Evolutionary conservation across 2,113 vertebrate genomes (phyloP).

Genomic region (Protobothrops flavoviridis): DNA sequence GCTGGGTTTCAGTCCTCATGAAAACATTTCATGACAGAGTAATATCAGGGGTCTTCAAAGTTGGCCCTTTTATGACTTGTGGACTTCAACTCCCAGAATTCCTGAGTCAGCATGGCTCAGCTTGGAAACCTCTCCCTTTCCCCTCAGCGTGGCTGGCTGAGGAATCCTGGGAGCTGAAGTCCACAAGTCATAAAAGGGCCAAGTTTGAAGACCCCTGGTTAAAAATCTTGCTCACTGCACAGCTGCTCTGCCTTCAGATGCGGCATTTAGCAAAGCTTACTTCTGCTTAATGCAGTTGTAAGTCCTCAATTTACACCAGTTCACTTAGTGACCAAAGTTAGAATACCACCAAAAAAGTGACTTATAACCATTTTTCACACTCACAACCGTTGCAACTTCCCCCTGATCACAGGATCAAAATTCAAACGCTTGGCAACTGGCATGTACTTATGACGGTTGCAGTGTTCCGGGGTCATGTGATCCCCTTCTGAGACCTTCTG

Average conservation of each 20-base stretch:
- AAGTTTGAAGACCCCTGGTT: too few species aligned
- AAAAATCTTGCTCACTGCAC: neutral
- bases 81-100: too few species aligned
- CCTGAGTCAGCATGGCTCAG: too few species aligned
- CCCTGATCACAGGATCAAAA: neutral
- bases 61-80: too few species aligned
- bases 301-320: neutral
- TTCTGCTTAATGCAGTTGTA: neutral
- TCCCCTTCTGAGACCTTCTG: neutral
- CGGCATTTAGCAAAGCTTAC: neutral
- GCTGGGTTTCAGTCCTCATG: neutral
- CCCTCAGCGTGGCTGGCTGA: too few species aligned
- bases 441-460: neutral
- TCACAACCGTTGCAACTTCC: neutral
- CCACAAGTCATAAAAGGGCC: too few species aligned
- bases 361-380: neutral
- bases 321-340: neutral
- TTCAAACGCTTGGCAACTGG: neutral
- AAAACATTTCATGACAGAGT: neutral
- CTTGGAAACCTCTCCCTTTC: too few species aligned
- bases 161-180: too few species aligned
- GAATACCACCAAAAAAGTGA: neutral
- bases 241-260: neutral
- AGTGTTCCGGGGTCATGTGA: neutral
- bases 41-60: neutral